Conservation (phyloP, 2,797 vertebrate genomes). For the Notamacropus eugenii region DNA sequence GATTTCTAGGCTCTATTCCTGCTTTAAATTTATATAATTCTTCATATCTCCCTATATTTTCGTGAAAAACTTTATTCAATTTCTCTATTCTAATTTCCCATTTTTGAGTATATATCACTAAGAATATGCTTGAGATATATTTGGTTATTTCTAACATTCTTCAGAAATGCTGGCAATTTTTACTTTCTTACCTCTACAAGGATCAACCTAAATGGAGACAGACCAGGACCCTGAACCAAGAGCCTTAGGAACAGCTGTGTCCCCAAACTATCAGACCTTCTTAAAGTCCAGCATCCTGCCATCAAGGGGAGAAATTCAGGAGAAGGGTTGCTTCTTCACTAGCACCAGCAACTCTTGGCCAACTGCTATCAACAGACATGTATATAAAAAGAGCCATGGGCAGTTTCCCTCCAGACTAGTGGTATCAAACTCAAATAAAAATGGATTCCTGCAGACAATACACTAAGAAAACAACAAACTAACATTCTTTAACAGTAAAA, state of each 20-base stretch:
- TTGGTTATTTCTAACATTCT: slow-evolving; percentile 14
- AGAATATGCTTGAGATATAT: slow-evolving; percentile 35
- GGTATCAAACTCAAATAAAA: not conserved
- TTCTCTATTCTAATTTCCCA: slow-evolving; percentile 19
- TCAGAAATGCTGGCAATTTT: slow-evolving; percentile 35
- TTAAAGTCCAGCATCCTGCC: not conserved
- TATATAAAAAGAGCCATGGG: not conserved
- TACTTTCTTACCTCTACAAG: not conserved
- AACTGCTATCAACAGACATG: not conserved
- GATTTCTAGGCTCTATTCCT: slow-evolving; percentile 25
- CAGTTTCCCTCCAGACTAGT: not conserved
- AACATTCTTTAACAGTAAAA: not conserved
- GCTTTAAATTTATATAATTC: not conserved
- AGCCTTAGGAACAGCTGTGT: not conserved
- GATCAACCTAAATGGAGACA: not conserved
- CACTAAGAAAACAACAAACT: not conserved
- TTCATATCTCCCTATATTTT: slow-evolving; percentile 37
- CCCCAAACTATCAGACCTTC: not conserved
- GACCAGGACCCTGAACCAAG: not conserved
- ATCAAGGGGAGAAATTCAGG: not conserved
- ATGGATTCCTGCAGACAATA: not conserved
- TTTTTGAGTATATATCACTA: slow-evolving; percentile 35
- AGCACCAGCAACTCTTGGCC: not conserved
- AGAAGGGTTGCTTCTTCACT: not conserved
- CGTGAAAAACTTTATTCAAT: slow-evolving; percentile 41